Evolutionary conservation across 2,797 vertebrate species (phyloP), one percentile per base, ranked within the genome.

Genomic region (Megaceryle alcyon): DNA sequence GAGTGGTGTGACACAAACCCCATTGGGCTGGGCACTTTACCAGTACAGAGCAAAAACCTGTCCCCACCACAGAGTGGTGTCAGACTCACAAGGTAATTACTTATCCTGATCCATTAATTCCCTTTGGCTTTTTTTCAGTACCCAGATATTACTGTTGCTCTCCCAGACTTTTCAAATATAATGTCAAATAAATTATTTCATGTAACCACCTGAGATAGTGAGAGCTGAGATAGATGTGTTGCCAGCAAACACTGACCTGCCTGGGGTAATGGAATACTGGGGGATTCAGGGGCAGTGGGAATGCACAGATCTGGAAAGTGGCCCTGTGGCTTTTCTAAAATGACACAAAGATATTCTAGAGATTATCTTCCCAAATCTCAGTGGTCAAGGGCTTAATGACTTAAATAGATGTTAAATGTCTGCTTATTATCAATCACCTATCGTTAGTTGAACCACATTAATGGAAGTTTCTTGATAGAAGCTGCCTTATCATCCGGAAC

Each of bases 401-500:
- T 88, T 71, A 68, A 92, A 61, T 48, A 92, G 71, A 4, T 0
- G 69, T 86, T 61, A 94, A 68, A 76, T 72, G 77, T 57, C 90
- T 95, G 90, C 41, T 92, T 56, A 19, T 69, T 92, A 72, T 95
- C 94, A 94, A 64, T 93, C 86, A 41, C 53, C 65, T 72, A 72
- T 83, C 12, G 9, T 65, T 90, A 78, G 65, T 35, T 88, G 71
- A 92, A 65, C 78, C 57, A 75, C 86, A 73, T 93, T 95, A 96
- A 88, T 86, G 75, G 90, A 73, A 41, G 73, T 75, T 75, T 43
- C 41, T 20, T 53, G 92, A 95, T 96, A 96, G 96, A 81, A 87
- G 76, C 82, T 90, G 66, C 54, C 85, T 96, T 97, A 96, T 94
- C 95, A 33, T 13, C 87, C 10, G 28, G 89, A 94, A 65, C 76